Evolutionary conservation across 2,888 invertebrate genomes (phyloP), one percentile per base, ranked within the genome.

Genomic region (Nomada fucata): DNA sequence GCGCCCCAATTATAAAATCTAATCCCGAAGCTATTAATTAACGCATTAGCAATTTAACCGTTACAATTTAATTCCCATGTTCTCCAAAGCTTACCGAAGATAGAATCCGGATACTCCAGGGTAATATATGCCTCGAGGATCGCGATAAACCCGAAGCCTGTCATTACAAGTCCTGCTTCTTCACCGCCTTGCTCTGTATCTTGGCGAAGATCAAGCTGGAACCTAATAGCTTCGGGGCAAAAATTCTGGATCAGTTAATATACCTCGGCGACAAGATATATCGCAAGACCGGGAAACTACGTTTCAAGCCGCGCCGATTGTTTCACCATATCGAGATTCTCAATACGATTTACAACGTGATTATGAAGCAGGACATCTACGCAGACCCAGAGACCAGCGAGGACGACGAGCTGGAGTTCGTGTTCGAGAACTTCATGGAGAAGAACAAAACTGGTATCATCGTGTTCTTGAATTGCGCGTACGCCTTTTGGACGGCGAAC

Each of bases 91-190:
- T 82, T 1, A 50, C 26, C 3, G 76, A 86, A 4, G 86, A 88
- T 5, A 81, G 84, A 4, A 76, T 90, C 23, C 87, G 89, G 9
- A 86, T 92, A 52, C 88, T 93, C 15, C 83, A 71, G 3, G 93
- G 89, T 4, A 90, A 87, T 13, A 69, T 79, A 63, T 84, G 82
- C 36, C 64, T 91, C 4, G 70, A 86, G n/a, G 85, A 90, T 70
- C 91, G 91, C 4, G 47, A 44, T 0, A n/a, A 36, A 2, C 4
- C 36, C 1, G 90, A 92, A 29, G 55, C 73, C 0, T 82, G 78
- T 26, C 89, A 93, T 26, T 91, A 91, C 47, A 93, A 92, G 59
- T 71, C 90, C 3, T 93, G 93, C 60, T 92, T 90, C 65, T 92
- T 89, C 55, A 86, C 92, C 0, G 89, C 92, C 0, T 86, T 93